These are phyloP conservation scores for Gobio gobio DNA, from an alignment of 2,113 vertebrate genomes.

Conservation along the genomic window DNA sequence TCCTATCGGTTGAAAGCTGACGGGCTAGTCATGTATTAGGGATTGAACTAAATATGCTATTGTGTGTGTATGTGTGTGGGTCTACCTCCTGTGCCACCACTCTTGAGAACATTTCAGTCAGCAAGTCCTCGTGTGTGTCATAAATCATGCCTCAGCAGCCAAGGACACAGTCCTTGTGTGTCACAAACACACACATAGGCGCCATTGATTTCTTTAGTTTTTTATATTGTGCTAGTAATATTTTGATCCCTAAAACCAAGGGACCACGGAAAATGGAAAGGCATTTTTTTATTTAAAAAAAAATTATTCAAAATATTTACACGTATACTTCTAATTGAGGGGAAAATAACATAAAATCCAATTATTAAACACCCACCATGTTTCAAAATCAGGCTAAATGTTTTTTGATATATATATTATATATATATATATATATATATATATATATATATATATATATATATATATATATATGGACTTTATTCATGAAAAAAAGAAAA, in stretches of 20 bases:
- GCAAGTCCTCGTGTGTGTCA: constrained; percentile 56
- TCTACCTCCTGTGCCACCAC: constrained; percentile 46
- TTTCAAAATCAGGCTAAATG: no score
- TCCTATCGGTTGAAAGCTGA: constrained; percentile 28
- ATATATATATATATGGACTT: no score
- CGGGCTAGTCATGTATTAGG: constrained; percentile 34
- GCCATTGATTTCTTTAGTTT: neutral
- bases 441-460: no score
- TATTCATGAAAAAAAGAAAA: no score
- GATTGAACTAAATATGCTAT: constrained; percentile 12
- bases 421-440: no score
- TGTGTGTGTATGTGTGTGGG: neutral
- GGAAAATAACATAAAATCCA: neutral
- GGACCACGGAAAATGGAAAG: no score
- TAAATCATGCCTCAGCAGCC: constrained; percentile 58
- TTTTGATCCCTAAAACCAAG: neutral
- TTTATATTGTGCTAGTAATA: neutral
- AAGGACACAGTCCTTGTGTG: constrained; percentile 8
- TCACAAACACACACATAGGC: constrained; percentile 28
- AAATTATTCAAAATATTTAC: no score
- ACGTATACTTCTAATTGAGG: no score
- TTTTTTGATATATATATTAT: no score
- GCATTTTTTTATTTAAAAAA: no score
- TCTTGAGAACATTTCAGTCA: constrained; percentile 60
- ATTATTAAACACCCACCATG: neutral